A percentile compares a stretch with the other conserved stretches of the same genome.
These are phyloP conservation scores for Chloebia gouldiae DNA, from an alignment of 2,113 vertebrate genomes.

Conservation along the genomic window DNA sequence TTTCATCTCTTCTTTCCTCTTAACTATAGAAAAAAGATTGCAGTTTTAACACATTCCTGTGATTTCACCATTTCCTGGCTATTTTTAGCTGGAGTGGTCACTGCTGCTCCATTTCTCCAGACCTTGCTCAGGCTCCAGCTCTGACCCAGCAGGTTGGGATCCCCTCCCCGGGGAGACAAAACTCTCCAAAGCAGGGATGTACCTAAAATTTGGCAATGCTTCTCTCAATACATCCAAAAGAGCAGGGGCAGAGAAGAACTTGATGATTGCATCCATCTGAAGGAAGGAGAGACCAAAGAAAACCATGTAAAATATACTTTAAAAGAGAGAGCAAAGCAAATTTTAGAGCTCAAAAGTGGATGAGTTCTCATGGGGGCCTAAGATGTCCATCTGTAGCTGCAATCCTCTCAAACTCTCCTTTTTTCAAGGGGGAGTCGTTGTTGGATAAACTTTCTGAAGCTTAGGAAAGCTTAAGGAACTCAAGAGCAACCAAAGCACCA, in stretches of 20 bases:
- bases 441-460: neutral
- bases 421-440: neutral
- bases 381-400: neutral
- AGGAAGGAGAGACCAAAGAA: neutral
- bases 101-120: neutral
- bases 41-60: neutral
- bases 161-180: neutral
- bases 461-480: neutral
- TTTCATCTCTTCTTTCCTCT: neutral
- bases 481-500: neutral
- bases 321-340: neutral
- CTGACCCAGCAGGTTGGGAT: neutral
- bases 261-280: accelerated
- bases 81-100: neutral
- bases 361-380: neutral
- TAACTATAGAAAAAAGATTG: neutral
- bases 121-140: neutral
- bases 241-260: neutral
- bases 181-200: neutral
- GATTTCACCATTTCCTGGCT: neutral
- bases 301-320: neutral
- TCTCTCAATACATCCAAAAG: neutral
- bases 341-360: neutral
- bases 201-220: accelerated
- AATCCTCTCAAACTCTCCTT: neutral